A percentile compares a stretch with the other conserved stretches of the same genome.
Conservation (phyloP, 2,888 invertebrate species). For the Polyploca ridens region DNA sequence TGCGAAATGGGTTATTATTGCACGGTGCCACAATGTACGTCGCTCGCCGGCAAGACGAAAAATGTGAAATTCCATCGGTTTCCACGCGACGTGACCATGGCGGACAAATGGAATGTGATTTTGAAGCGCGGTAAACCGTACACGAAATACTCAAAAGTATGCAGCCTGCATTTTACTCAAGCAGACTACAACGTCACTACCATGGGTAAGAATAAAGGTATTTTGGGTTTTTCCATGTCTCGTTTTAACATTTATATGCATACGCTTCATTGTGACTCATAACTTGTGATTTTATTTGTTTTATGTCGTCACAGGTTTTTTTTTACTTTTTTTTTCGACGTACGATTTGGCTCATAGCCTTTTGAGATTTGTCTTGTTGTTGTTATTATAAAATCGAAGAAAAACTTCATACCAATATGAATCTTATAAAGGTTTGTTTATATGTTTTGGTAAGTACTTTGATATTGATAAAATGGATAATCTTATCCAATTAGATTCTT, state of each 20-base stretch:
- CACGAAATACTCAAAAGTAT: conserved; percentile 82
- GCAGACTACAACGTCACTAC: conserved; percentile 80
- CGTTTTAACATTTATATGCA: conserved; percentile 47
- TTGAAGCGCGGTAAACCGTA: conserved; percentile 78
- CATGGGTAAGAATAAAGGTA: conserved; percentile 83
- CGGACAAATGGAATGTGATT: conserved; percentile 75
- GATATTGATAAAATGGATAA: neutral
- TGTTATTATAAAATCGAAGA: conserved; percentile 1
- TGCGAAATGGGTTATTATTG: conserved; percentile 81
- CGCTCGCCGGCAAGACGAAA: conserved; percentile 82
- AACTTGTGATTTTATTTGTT: conserved; percentile 37
- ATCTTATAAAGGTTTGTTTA: neutral
- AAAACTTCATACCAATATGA: neutral
- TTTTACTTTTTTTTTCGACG: conserved; percentile 11
- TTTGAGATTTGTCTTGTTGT: conserved; percentile 15
- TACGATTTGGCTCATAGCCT: conserved; percentile 5
- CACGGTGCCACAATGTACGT: conserved; percentile 81
- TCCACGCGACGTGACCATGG: conserved; percentile 71
- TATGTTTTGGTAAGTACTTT: neutral
- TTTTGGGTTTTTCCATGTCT: conserved; percentile 72
- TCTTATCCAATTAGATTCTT: neutral
- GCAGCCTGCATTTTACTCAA: conserved; percentile 79
- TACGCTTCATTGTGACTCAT: conserved; percentile 51
- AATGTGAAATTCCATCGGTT: conserved; percentile 82
- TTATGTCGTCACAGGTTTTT: conserved; percentile 16